Percentiles rank a stretch among this genome's conserved stretches.
Evolutionary conservation across 2,113 vertebrate genomes (phyloP).

Genomic region (Salvelinus fontinalis): DNA sequence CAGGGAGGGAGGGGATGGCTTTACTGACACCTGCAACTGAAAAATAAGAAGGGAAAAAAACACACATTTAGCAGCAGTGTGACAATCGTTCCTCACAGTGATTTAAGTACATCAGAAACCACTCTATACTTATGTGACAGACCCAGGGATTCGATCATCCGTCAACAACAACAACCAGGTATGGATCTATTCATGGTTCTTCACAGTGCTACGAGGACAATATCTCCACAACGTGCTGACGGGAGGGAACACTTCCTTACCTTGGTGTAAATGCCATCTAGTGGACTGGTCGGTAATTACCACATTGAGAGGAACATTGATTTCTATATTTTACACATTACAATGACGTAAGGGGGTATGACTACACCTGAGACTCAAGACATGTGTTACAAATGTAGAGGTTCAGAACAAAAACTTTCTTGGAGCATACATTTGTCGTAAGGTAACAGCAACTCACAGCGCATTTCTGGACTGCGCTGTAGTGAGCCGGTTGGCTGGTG

Average conservation of each 20-base stretch:
- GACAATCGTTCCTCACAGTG: background rate
- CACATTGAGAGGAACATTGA: background rate
- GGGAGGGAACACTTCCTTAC: background rate
- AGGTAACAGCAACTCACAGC: conserved; percentile 24
- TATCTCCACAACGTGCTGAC: background rate
- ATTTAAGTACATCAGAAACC: background rate
- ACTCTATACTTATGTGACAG: background rate
- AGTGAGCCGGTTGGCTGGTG: background rate
- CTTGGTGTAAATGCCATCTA: background rate
- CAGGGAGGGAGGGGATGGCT: background rate
- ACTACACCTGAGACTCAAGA: background rate
- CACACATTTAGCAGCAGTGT: background rate
- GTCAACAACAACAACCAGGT: background rate
- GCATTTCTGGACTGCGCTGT: conserved; percentile 3
- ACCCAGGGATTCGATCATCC: conserved; percentile 1
- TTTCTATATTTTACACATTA: background rate
- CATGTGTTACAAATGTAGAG: background rate
- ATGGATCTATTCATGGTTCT: background rate
- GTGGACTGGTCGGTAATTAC: background rate
- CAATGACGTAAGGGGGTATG: background rate
- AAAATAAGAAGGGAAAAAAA: conserved; percentile 12
- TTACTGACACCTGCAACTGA: conserved; percentile 17
- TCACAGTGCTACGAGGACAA: background rate
- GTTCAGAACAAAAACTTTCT: background rate
- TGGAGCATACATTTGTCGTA: background rate